Conservation (phyloP, 2,797 vertebrate genomes). For the Hydrolagus colliei region DNA sequence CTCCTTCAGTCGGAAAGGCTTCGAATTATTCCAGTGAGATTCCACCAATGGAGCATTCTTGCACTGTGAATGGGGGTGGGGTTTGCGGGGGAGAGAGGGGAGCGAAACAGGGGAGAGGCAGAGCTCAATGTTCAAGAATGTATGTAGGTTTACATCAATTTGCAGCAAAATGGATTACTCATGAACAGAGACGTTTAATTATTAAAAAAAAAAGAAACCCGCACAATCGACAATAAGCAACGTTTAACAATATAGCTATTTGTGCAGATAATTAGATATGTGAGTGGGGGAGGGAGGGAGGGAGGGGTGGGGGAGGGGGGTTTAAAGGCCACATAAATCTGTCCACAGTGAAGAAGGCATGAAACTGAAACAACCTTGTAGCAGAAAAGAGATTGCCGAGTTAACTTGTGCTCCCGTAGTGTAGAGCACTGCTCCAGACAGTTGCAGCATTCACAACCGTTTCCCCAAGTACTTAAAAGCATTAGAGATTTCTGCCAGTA, state of each 20-base stretch:
- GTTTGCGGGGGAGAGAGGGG: too few relatives aligned
- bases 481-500: neutral
- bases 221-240: neutral
- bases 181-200: slow-evolving; percentile 6
- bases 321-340: neutral
- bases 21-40: neutral
- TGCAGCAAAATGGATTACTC: slow-evolving; percentile 10
- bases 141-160: neutral
- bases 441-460: neutral
- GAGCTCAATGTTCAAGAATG: neutral
- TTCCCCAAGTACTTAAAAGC: neutral
- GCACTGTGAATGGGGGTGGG: neutral
- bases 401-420: neutral
- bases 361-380: neutral
- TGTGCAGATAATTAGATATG: neutral
- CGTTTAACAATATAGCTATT: neutral
- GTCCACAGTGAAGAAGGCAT: neutral
- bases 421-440: neutral
- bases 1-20: neutral
- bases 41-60: neutral
- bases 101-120: too few relatives aligned
- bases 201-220: neutral
- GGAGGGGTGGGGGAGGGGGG: neutral
- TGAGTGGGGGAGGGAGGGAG: neutral
- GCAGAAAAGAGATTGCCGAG: neutral